Evolutionary conservation across 2,888 invertebrate species (phyloP).

Genomic region (Omphaloscelis lunosa): DNA sequence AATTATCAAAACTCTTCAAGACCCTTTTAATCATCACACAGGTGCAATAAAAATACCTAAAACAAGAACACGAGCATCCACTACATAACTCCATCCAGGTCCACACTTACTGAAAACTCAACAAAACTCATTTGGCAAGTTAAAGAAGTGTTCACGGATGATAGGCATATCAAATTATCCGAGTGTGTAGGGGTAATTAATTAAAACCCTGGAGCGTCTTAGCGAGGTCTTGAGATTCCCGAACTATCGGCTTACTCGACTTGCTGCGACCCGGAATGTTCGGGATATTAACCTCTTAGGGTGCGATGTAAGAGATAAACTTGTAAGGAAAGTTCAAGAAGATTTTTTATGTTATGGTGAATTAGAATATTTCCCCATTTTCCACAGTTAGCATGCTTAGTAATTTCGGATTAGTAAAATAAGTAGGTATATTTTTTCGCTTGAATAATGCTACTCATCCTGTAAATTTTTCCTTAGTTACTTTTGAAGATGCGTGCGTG

Average conservation of each 20-base stretch:
- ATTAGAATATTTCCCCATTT: no score
- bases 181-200: conserved; percentile 73
- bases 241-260: conserved; percentile 81
- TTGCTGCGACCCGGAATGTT: conserved; percentile 83
- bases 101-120: conserved; percentile 40
- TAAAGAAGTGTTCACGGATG: conserved; percentile 56
- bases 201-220: conserved; percentile 78
- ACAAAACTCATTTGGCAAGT: conserved; percentile 61
- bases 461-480: no score
- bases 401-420: background rate
- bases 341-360: background rate
- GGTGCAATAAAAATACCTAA: conserved; percentile 1
- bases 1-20: background rate
- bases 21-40: background rate
- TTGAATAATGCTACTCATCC: no score
- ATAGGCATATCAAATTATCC: conserved; percentile 69
- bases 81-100: conserved; percentile 14
- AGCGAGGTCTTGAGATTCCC: conserved; percentile 81
- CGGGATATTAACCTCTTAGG: conserved; percentile 77
- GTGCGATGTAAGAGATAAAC: conserved; percentile 3
- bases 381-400: no score
- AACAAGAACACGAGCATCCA: conserved; percentile 11
- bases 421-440: background rate
- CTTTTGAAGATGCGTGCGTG: no score
- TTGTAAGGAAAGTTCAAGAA: background rate